These are phyloP conservation scores for Heteractis magnifica DNA, from an alignment of 92 coral and sea anemone species.

Conservation along the genomic window DNA sequence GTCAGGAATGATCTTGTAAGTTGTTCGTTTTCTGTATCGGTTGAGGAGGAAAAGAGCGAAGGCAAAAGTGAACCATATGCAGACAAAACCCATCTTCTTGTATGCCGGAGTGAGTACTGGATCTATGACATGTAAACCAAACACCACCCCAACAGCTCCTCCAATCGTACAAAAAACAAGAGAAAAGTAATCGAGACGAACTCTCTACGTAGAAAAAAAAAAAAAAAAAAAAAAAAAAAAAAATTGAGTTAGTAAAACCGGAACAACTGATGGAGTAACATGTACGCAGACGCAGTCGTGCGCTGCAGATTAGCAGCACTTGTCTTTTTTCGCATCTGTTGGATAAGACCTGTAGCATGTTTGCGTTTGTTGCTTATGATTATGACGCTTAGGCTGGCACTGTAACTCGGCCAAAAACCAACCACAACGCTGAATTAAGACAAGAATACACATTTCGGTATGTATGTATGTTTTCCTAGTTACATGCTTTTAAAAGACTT, in stretches of 20 bases:
- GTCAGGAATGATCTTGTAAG: conserved; percentile 68
- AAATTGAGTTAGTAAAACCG: neutral
- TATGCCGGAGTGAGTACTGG: conserved; percentile 82
- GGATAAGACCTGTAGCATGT: no score
- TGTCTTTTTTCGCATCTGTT: no score
- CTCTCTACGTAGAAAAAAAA: conserved; percentile 27
- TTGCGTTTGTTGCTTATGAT: no score
- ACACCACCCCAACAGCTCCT: conserved; percentile 62
- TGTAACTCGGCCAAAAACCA: no score
- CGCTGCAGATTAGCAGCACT: no score
- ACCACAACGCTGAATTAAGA: no score
- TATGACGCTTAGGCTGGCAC: no score
- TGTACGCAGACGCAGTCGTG: no score
- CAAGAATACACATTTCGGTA: no score
- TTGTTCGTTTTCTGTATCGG: conserved; percentile 73
- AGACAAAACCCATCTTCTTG: conserved; percentile 89
- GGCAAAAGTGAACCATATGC: conserved; percentile 87
- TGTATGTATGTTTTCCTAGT: neutral
- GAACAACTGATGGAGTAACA: neutral
- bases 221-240: no score
- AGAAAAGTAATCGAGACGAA: conserved; percentile 76
- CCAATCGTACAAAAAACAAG: conserved; percentile 76
- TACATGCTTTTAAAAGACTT: neutral
- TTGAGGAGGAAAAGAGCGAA: conserved; percentile 83
- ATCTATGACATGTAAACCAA: conserved; percentile 79